Evolutionary conservation across 2,797 vertebrate genomes (phyloP).

Genomic region (Acridotheres tristis): DNA sequence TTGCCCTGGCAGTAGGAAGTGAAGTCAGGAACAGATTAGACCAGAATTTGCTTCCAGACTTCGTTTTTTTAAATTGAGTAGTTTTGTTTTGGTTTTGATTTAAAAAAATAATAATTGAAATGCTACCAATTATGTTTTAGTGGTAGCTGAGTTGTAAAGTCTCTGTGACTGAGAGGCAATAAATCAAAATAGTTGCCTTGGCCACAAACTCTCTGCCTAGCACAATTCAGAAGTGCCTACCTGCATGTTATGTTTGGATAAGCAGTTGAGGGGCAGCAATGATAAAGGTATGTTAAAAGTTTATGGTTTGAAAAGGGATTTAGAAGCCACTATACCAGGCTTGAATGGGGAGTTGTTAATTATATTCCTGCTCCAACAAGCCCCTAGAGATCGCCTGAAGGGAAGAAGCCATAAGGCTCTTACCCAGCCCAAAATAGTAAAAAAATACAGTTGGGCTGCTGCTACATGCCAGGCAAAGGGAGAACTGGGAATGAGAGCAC

Average conservation of each 20-base stretch:
- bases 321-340: background rate
- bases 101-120: background rate
- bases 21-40: background rate
- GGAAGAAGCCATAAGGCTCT: conserved; percentile 35
- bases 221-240: background rate
- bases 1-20: background rate
- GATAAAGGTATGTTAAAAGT: background rate
- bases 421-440: background rate
- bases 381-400: conserved; percentile 31
- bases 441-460: background rate
- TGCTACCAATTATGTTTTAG: background rate
- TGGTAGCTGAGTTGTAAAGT: background rate
- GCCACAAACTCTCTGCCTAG: background rate
- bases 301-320: background rate
- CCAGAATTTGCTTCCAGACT: background rate
- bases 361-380: conserved; percentile 47
- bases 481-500: background rate
- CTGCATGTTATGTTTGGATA: background rate
- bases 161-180: background rate
- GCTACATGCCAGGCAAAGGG: background rate
- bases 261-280: background rate
- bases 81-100: background rate
- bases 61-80: background rate
- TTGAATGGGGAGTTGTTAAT: conserved; percentile 37
- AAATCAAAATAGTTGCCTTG: background rate